phyloP scores from a whole-genome alignment of 2,113 vertebrate genomes.

The Galbula dea region DNA sequence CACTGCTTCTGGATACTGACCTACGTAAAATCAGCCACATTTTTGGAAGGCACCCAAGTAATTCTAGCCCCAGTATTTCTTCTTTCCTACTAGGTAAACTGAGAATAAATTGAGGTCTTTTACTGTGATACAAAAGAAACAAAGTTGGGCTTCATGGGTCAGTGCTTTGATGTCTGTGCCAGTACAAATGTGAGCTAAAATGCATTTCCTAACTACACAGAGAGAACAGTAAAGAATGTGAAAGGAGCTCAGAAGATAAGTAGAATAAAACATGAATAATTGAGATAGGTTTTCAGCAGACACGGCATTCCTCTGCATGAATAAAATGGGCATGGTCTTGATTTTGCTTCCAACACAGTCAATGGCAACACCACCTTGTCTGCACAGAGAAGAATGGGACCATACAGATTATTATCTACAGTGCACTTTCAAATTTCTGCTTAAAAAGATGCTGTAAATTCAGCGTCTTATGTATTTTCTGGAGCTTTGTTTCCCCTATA shows the following conservation, averaged over 20 bases:
- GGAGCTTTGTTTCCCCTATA: neutral
- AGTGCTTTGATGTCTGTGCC: neutral
- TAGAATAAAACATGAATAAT: neutral
- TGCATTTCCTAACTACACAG: neutral
- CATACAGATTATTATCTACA: neutral
- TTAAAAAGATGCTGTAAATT: neutral
- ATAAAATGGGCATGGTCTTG: neutral
- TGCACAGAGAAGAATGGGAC: neutral
- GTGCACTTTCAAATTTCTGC: neutral
- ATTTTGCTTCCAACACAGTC: neutral
- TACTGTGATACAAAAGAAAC: neutral
- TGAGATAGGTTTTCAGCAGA: neutral
- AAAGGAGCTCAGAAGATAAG: neutral
- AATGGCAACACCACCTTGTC: neutral
- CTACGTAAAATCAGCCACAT: neutral
- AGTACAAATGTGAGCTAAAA: conserved; percentile 14
- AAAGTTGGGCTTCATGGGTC: neutral
- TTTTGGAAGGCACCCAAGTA: conserved; percentile 21
- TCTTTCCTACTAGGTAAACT: neutral
- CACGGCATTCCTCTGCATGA: neutral
- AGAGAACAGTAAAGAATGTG: neutral
- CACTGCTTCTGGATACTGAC: neutral
- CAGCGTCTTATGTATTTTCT: neutral
- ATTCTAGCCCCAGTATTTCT: neutral
- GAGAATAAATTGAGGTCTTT: conserved; percentile 29